Base-by-base conservation (phyloP, 1,140 invertebrate species). In the Drosophila truncata region DNA sequence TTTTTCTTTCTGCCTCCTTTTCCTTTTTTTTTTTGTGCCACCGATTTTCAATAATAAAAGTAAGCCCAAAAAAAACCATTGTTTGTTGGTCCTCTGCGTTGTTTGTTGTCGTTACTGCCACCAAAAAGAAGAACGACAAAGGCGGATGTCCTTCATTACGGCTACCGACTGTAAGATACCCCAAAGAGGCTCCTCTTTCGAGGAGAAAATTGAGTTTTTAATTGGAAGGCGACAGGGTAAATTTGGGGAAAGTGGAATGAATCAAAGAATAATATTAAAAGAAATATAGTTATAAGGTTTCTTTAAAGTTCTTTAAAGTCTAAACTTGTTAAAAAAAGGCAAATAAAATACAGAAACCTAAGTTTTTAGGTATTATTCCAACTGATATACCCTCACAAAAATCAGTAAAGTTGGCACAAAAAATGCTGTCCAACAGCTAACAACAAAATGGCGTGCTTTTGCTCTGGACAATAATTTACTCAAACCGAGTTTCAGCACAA, bases 41-140 rank as follows among this genome's bases (percentile, higher is more conserved):
- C 73, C 78, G 82, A 85, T 86, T 85, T 85, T 84, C 82, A 84
- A 84, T 84, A 84, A 84, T 73, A 83, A 83, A 83, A 76, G 71
- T 67, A 65, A 80, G 78, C 60, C 60, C 20, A 44, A 80, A 81
- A 83, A 80, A 81, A 83, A 80, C 57, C 47, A 50, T 71, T 61
- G 76, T 63, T 76, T 80, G 47, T 47, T n/a, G 78, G 59, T 55
- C 52, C 39, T 18, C 47, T 23, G 66, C 20, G 62, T 55, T 60
- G 70, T 60, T 72, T 72, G 66, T 60, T 73, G 70, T 59, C 69
- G 33, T 73, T 72, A 39, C 70, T 69, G 49, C 49, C 64, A 49
- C 27, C 64, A 69, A 57, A 57, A 50, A 29, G 27, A 54, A 67
- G 50, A 72, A 60, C 29, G 37, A 41, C 35, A 41, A 50, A 16